Evolutionary conservation across 1,140 invertebrate species (phyloP).

Genomic region (Laupala kohalensis): DNA sequence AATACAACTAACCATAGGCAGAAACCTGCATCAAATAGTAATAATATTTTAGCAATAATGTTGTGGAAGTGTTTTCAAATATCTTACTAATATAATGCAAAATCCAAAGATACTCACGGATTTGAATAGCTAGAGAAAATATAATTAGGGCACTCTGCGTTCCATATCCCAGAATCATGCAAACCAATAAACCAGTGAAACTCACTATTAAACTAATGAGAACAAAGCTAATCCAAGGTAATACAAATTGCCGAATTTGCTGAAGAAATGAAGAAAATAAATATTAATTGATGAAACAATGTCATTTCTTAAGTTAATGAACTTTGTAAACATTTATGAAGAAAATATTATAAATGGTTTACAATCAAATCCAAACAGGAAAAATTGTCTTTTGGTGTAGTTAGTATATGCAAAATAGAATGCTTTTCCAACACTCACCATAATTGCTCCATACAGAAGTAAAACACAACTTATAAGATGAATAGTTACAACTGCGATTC

Average conservation of each 20-base stretch:
- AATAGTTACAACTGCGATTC: conserved; percentile 30
- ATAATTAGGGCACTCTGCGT: conserved; percentile 15
- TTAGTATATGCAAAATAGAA: not conserved
- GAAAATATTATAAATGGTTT: not conserved
- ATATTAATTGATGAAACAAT: conserved; percentile 12
- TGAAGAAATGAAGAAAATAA: conserved; percentile 13
- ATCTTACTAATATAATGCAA: not conserved
- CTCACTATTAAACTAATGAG: conserved; percentile 26
- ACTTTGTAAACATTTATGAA: not conserved
- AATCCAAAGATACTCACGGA: conserved; percentile 3
- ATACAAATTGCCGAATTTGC: conserved; percentile 32
- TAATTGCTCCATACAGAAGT: conserved; percentile 32
- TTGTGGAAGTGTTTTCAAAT: not conserved
- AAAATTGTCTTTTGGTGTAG: too few species aligned
- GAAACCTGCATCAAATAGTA: conserved; percentile 25
- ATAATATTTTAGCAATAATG: conserved; percentile 5
- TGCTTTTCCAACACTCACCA: conserved; percentile 21
- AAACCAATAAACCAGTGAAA: conserved; percentile 26
- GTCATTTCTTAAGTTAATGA: not conserved
- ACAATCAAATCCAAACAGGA: too few species aligned
- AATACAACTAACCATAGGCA: conserved; percentile 36
- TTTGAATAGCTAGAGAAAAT: not conserved
- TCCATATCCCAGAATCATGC: conserved; percentile 26
- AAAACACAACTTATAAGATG: conserved; percentile 31
- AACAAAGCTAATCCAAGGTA: conserved; percentile 33